A percentile compares a stretch with the other conserved stretches of the same genome.
Conservation (phyloP, 2,113 vertebrate genomes). For the Cynopterus brachyotis region DNA sequence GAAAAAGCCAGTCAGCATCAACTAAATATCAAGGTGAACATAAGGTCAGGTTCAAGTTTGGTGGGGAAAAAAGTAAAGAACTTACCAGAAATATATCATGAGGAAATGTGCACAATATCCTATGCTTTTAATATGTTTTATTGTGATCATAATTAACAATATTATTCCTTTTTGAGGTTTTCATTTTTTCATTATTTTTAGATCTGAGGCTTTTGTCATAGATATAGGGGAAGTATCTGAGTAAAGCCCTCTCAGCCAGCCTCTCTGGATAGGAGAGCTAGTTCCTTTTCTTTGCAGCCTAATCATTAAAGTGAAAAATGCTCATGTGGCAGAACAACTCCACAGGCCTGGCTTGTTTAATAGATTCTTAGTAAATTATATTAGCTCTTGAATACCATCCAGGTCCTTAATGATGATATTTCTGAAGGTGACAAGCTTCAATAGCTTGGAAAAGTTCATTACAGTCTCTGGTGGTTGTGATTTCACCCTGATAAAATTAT, state of each 20-base stretch:
- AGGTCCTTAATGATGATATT: constrained; percentile 60
- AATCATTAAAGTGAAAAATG: constrained; percentile 49
- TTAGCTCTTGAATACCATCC: constrained; percentile 49
- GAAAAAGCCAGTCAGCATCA: not conserved
- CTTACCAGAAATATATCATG: not conserved
- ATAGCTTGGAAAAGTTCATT: constrained; percentile 40
- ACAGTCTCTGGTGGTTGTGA: not conserved
- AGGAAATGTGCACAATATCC: not conserved
- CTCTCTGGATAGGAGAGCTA: not conserved
- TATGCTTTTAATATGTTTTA: not conserved
- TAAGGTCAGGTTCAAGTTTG: constrained; percentile 59
- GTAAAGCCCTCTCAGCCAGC: not conserved
- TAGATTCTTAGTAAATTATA: constrained; percentile 56
- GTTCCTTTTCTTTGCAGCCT: not conserved
- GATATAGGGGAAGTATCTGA: not conserved
- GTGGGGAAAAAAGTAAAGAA: not conserved
- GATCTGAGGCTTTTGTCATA: not conserved
- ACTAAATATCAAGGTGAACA: constrained; percentile 59
- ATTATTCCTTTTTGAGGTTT: not conserved
- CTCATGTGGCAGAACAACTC: not conserved
- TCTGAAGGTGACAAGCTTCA: constrained; percentile 50
- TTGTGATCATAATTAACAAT: not conserved
- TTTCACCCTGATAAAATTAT: constrained; percentile 17
- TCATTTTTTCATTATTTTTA: not conserved
- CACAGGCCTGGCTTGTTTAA: not conserved